These are phyloP conservation scores for Cheilinus undulatus DNA, from an alignment of 2,113 vertebrate genomes.

Conservation along the genomic window DNA sequence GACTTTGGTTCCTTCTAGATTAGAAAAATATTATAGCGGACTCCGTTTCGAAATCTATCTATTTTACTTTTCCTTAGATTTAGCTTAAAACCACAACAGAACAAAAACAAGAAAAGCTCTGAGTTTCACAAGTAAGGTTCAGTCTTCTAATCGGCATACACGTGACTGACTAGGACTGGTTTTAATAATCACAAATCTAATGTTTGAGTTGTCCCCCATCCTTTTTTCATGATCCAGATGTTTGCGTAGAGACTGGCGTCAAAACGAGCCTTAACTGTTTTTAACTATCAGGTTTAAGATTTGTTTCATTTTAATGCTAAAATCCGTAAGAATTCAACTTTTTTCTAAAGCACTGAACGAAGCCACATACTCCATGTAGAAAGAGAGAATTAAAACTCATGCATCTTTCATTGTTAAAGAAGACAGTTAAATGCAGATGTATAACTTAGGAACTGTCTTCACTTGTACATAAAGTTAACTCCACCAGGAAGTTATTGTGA, in stretches of 20 bases:
- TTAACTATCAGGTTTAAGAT: too few relatives aligned
- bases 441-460: too few relatives aligned
- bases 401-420: too few relatives aligned
- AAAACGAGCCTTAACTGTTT: too few relatives aligned
- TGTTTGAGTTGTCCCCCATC: neutral
- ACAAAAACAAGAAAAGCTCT: neutral
- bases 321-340: too few relatives aligned
- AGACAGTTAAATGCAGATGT: too few relatives aligned
- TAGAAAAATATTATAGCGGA: neutral
- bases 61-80: neutral
- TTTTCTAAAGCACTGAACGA: too few relatives aligned
- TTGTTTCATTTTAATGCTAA: too few relatives aligned
- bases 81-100: neutral
- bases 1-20: neutral
- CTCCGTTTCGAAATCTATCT: neutral
- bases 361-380: too few relatives aligned
- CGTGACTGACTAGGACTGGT: too few relatives aligned
- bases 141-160: neutral
- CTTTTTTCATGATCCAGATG: neutral
- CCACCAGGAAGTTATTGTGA: fast-evolving
- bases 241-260: neutral
- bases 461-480: neutral
- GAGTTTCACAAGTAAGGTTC: neutral
- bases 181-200: neutral
- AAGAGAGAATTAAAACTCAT: neutral